Evolutionary conservation across 2,797 vertebrate species (phyloP), one percentile per base, ranked within the genome.

Genomic region (Helicolenus hilgendorfi): DNA sequence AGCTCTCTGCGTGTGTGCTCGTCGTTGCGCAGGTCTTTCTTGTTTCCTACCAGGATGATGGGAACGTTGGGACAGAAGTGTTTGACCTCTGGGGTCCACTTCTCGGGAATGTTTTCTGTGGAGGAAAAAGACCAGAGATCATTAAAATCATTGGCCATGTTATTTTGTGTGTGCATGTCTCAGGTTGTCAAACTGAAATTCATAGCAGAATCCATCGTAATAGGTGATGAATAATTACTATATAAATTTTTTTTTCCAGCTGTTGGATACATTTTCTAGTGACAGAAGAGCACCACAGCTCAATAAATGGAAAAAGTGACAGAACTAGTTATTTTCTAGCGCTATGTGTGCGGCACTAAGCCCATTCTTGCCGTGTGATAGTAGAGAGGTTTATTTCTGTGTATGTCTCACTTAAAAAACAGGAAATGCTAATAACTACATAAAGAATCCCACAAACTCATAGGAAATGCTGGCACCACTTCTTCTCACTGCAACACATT

Each of bases 61-160:
- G 99, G 99, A 94, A 99, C 99, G 0, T 99, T 99, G 89, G 99
- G 99, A 93, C 99, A 99, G 95, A 99, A 99, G 95, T 99, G 99
- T 96, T 99, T 99, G 76, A 99, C 99, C 95, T 99, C 99, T 0
- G 99, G 99, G 68, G 99, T 99, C 99, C 99, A 99, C 85, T 99
- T 99, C 95, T 99, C 99, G 87, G 99, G 99, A 97, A 99, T 99
- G 97, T 99, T 99, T 98, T 99, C 99, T 99, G 92, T 81, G 36
- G 81, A 45, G n/a, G 7, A 80, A 58, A 72, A 36, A 41, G 31
- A 72, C 4, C 27, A 74, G 72, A 62, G 4, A 55, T 79, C 13
- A 45, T 36, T 10, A 55, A 18, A 71, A 70, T 64, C 10, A 26
- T 1, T 41, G 6, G 8, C 1, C 22, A 20, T 11, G 56, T 31